phyloP scores from a whole-genome alignment of 2,888 invertebrate species.

The Agonopterix subpropinquella region DNA sequence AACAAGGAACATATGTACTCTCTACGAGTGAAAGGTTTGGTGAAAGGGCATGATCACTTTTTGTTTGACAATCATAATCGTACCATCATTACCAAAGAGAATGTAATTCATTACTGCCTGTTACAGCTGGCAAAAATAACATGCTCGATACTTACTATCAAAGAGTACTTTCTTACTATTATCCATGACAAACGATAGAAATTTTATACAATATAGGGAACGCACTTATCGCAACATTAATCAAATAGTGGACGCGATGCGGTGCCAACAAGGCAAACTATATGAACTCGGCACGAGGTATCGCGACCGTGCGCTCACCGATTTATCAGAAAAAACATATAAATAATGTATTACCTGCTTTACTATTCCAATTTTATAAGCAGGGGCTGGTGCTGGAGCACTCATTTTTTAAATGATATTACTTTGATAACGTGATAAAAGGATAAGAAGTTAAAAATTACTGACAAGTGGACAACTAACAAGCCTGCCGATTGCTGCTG shows the following conservation, averaged over 20 bases:
- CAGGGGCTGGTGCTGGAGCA: slow-evolving; percentile 53
- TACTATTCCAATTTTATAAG: slow-evolving; percentile 62
- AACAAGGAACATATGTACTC: too few relatives aligned
- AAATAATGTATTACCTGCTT: slow-evolving; percentile 60
- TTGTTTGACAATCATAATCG: background rate
- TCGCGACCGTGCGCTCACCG: slow-evolving; percentile 7
- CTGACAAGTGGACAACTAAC: slow-evolving; percentile 48
- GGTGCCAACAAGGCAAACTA: slow-evolving; percentile 67
- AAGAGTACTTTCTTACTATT: too few relatives aligned
- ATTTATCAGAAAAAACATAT: background rate
- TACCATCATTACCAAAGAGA: too few relatives aligned
- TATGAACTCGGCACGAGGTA: slow-evolving; percentile 55
- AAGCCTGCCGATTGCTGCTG: slow-evolving; percentile 15
- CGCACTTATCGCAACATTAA: slow-evolving; percentile 1
- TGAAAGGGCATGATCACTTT: background rate
- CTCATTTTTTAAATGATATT: slow-evolving; percentile 50
- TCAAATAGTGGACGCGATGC: slow-evolving; percentile 18
- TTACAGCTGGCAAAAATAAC: background rate
- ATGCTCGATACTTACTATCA: background rate
- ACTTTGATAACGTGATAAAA: slow-evolving; percentile 33
- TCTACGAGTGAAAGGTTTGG: too few relatives aligned
- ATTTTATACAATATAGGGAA: background rate
- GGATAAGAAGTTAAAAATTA: slow-evolving; percentile 41
- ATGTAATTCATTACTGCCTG: too few relatives aligned
- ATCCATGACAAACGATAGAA: background rate